Evolutionary conservation across 35 echinoderm and acorn worm genomes (phyloP).

Genomic region (Eucidaris tribuloides): DNA sequence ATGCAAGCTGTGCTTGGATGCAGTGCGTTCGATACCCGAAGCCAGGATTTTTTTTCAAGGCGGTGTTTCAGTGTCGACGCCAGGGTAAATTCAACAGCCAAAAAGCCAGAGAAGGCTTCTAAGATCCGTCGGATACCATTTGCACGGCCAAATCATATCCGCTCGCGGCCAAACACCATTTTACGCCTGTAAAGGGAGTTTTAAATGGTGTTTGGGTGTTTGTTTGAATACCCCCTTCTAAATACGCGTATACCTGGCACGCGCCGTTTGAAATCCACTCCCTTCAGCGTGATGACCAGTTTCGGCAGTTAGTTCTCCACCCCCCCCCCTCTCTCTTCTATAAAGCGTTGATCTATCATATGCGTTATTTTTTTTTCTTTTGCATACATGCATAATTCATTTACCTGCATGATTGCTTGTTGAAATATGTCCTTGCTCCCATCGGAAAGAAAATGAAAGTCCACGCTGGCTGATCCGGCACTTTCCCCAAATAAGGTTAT

Average conservation of each 20-base stretch:
- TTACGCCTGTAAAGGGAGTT: too few species aligned
- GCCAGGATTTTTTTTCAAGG: too few species aligned
- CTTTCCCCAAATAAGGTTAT: conserved; percentile 72
- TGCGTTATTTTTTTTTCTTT: not conserved
- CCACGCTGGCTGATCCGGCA: conserved; percentile 67
- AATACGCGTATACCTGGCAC: not conserved
- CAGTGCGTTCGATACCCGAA: too few species aligned
- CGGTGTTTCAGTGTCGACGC: too few species aligned
- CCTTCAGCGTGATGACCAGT: not conserved
- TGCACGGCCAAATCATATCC: too few species aligned
- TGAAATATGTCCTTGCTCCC: conserved; percentile 47
- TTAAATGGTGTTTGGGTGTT: not conserved
- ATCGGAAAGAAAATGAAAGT: conserved; percentile 51
- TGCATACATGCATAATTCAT: not conserved
- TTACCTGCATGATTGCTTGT: conserved; percentile 63
- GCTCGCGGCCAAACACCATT: too few species aligned
- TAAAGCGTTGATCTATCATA: too few species aligned
- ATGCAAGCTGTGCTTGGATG: too few species aligned
- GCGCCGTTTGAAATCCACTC: not conserved
- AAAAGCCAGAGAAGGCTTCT: too few species aligned
- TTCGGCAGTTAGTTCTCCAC: not conserved
- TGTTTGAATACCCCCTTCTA: not conserved
- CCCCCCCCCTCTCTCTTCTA: not conserved
- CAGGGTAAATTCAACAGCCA: too few species aligned
- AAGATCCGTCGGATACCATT: too few species aligned